Base-by-base conservation (phyloP, 2,797 vertebrate species). In the Urosaurus nigricauda region DNA sequence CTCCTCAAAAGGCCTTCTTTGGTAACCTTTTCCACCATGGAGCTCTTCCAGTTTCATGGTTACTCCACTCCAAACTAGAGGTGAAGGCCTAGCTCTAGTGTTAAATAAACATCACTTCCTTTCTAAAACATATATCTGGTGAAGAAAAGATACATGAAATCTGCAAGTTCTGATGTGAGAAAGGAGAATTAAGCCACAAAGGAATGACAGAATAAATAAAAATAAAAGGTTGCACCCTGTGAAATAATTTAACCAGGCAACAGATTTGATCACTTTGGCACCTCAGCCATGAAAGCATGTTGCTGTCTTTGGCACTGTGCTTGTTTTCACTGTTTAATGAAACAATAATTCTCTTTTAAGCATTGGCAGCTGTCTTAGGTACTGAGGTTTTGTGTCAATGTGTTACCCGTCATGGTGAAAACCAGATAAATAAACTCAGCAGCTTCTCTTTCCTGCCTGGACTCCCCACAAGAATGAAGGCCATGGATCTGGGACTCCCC, bases 321-420 rank as follows among this genome's bases (percentile, higher is more conserved):
- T 74, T 85, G 26, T 85, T 89, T 89, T 80, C 37, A n/a, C 65
- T 43, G 37, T 60, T 79, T 47, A 85, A 80, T 51, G 77, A 84
- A 84, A 35, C 51, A 84, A 40, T 6, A 9, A 35, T 0, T 0
- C 74, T 70, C 70, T 70, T 53, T 0, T 35, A 70, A 87, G 32
- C n/a, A 13, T 2, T 56, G 56, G 37, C 86, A 79, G 75, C 58
- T 84, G 90, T 53, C 79, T 83, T 56, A 37, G 58, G 40, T 43
- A 40, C 51, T 40, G 84, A 86, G 73, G 73, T 78, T 70, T 78
- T 51, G 63, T 71, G 83, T 65, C 35, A 71, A 83, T 83, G 40
- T 51, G n/a, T 86, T 86, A 71, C 60, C 53, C 71, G 58, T 60
- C 71, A 29, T 60, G 79, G 77, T 32, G 37, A 84, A 84, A 75